These are phyloP conservation scores for Anableps anableps DNA, from an alignment of 2,797 vertebrate species.

Conservation along the genomic window DNA sequence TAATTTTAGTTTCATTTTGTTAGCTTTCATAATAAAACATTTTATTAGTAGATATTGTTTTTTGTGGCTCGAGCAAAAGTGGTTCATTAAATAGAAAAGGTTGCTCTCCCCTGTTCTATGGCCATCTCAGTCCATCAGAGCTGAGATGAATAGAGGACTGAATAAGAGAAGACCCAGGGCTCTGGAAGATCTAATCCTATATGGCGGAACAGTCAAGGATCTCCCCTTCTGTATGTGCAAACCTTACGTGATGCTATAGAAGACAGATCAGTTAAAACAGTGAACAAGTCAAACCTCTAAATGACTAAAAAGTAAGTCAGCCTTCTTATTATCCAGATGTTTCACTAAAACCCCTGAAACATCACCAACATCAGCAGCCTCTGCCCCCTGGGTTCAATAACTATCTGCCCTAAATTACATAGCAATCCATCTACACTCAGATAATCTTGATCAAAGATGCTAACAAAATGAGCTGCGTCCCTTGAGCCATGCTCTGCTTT, in stretches of 20 bases:
- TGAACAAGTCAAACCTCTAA: background rate
- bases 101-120: no score
- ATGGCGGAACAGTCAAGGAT: background rate
- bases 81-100: no score
- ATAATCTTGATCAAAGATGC: background rate
- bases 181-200: no score
- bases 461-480: background rate
- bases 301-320: background rate
- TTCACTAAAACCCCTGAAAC: background rate
- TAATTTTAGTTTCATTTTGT: no score
- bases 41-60: no score
- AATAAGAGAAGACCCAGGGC: background rate
- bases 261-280: background rate
- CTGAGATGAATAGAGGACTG: background rate
- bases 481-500: background rate
- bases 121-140: no score
- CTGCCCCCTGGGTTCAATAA: background rate
- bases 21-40: no score
- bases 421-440: background rate
- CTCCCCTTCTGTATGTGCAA: background rate
- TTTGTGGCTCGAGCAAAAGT: no score
- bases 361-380: background rate
- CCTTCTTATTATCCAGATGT: conserved; percentile 1
- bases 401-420: conserved; percentile 10
- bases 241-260: background rate